phyloP scores from a whole-genome alignment of 2,888 invertebrate genomes.

The Pterostichus niger region DNA sequence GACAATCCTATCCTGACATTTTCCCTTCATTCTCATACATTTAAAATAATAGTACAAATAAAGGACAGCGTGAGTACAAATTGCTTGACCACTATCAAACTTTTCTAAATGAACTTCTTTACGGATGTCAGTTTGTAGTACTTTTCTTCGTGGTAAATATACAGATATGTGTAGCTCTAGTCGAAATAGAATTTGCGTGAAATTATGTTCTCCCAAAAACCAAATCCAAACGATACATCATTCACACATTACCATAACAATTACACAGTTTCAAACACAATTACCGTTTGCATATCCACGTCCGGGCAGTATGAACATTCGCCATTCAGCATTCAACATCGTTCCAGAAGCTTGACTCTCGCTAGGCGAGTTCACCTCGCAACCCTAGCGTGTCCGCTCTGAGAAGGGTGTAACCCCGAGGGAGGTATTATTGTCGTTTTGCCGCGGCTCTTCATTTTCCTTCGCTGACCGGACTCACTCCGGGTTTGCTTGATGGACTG shows the following conservation, averaged over 20 bases:
- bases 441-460: constrained; percentile 45
- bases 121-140: too few species aligned
- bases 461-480: constrained; percentile 22
- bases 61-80: too few species aligned
- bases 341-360: constrained; percentile 32
- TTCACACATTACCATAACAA: constrained; percentile 27
- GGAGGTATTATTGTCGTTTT: constrained; percentile 60
- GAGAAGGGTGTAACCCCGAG: constrained; percentile 35
- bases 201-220: too few species aligned
- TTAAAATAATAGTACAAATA: too few species aligned
- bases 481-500: constrained; percentile 9
- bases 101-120: too few species aligned
- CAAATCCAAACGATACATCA: background rate
- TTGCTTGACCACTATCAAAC: too few species aligned
- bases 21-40: too few species aligned
- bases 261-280: constrained; percentile 31
- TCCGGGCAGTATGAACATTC: constrained; percentile 24
- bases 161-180: too few species aligned
- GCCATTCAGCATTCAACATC: constrained; percentile 1
- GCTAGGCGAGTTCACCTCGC: constrained; percentile 2
- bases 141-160: too few species aligned
- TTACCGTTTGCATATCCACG: constrained; percentile 40
- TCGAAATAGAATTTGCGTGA: too few species aligned
- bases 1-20: too few species aligned
- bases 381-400: background rate